Evolutionary conservation across 2,797 vertebrate genomes (phyloP).

Genomic region (Arctocebus calabarensis): DNA sequence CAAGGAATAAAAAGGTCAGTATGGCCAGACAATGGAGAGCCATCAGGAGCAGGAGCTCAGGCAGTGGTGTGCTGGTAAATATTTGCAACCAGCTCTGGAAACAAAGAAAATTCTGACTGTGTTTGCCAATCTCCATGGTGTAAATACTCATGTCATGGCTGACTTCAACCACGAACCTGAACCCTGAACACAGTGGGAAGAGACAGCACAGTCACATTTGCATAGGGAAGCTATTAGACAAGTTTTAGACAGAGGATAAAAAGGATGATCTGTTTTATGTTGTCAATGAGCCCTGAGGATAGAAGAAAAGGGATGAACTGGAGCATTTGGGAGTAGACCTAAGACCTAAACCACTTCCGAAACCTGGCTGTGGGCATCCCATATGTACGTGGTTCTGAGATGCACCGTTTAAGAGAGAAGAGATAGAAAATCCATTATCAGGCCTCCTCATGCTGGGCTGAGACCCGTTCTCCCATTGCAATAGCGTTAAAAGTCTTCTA

Average conservation of each 20-base stretch:
- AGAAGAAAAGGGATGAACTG: not conserved
- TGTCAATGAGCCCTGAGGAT: not conserved
- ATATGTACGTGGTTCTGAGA: not conserved
- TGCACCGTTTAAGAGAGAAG: not conserved
- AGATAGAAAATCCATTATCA: not conserved
- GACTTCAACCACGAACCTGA: not conserved
- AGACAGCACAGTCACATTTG: rapidly evolving
- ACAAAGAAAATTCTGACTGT: not conserved
- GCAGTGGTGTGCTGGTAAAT: not conserved
- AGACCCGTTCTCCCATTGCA: conserved; percentile 27
- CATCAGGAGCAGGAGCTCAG: too few species aligned
- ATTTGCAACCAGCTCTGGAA: not conserved
- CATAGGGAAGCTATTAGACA: not conserved
- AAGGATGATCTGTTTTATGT: not conserved
- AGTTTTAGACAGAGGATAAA: not conserved
- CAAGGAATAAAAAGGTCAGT: not conserved
- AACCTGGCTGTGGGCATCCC: rapidly evolving
- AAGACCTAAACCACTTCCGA: not conserved
- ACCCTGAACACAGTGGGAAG: not conserved
- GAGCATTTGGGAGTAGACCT: not conserved
- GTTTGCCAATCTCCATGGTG: not conserved
- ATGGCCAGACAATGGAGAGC: rapidly evolving
- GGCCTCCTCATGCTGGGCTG: rapidly evolving
- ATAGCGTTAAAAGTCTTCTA: conserved; percentile 64
- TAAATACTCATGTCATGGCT: not conserved